phyloP scores from a whole-genome alignment of 2,888 invertebrate genomes.

The Caenorhabditis sp. region DNA sequence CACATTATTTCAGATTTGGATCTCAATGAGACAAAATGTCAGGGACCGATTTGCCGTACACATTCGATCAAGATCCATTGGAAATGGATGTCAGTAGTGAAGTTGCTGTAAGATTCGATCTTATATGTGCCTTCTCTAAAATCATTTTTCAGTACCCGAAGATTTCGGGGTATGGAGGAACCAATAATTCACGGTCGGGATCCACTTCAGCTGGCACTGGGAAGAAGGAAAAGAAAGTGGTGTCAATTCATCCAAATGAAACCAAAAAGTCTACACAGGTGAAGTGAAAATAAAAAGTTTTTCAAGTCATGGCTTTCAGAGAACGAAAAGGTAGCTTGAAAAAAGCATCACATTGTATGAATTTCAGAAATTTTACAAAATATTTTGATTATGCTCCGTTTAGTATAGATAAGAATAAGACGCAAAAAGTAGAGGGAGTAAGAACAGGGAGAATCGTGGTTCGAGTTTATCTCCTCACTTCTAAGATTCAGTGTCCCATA shows the following conservation, averaged over 20 bases:
- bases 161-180: slow-evolving; percentile 7
- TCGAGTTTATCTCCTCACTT: no score
- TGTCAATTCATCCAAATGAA: slow-evolving; percentile 20
- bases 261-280: slow-evolving; percentile 11
- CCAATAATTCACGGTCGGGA: neutral
- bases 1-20: neutral
- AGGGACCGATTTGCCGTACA: slow-evolving; percentile 31
- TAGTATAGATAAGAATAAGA: no score
- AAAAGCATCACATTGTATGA: no score
- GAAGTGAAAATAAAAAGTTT: neutral
- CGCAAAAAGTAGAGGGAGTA: no score
- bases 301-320: no score
- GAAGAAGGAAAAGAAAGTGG: slow-evolving; percentile 26
- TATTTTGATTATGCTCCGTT: no score
- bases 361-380: no score
- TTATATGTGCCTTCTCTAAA: neutral
- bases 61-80: slow-evolving; percentile 56
- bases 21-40: slow-evolving; percentile 22
- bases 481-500: no score
- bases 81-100: slow-evolving; percentile 42
- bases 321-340: no score
- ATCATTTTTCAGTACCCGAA: slow-evolving; percentile 15
- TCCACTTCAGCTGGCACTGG: slow-evolving; percentile 20
- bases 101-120: neutral
- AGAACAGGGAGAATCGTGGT: no score